phyloP scores from a whole-genome alignment of 2,888 invertebrate species.

The Zhengitettix transpicula region DNA sequence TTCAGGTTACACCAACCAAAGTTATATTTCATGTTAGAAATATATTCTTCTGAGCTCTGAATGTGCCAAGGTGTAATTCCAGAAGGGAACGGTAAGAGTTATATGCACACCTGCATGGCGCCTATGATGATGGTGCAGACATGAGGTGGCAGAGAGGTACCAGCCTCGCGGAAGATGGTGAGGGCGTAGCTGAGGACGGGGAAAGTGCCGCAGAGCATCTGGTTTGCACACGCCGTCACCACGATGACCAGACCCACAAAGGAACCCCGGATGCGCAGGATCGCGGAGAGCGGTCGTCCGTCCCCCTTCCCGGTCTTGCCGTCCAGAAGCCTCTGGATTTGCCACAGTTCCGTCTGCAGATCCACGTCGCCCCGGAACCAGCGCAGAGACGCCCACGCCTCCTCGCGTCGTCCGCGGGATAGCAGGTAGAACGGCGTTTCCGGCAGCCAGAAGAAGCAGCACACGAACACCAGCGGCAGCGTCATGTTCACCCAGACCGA shows the following conservation, averaged over 20 bases:
- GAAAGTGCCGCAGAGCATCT: not conserved
- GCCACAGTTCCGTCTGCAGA: not conserved
- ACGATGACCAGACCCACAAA: not conserved
- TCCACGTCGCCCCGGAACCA: slow-evolving; percentile 15
- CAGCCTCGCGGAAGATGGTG: slow-evolving; percentile 34
- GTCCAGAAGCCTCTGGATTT: not conserved
- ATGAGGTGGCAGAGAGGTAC: slow-evolving; percentile 31
- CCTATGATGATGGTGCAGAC: slow-evolving; percentile 42
- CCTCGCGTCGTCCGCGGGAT: slow-evolving; percentile 26
- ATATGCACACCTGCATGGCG: slow-evolving; percentile 31
- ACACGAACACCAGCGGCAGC: slow-evolving; percentile 29
- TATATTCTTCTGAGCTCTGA: too few species aligned
- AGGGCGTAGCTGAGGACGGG: slow-evolving; percentile 31
- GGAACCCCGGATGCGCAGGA: not conserved
- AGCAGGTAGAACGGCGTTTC: slow-evolving; percentile 41
- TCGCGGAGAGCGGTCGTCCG: not conserved
- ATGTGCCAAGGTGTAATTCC: too few species aligned
- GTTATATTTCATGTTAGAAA: too few species aligned
- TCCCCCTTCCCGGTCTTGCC: too few species aligned
- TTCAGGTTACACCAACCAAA: too few species aligned
- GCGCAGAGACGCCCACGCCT: slow-evolving; percentile 23
- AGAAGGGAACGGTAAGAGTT: too few species aligned
- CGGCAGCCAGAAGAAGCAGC: slow-evolving; percentile 33
- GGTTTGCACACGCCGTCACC: not conserved
- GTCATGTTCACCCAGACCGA: slow-evolving; percentile 24